A percentile compares a stretch with the other conserved stretches of the same genome.
phyloP scores from a whole-genome alignment of 2,113 vertebrate species.

The Eulemur macaco region DNA sequence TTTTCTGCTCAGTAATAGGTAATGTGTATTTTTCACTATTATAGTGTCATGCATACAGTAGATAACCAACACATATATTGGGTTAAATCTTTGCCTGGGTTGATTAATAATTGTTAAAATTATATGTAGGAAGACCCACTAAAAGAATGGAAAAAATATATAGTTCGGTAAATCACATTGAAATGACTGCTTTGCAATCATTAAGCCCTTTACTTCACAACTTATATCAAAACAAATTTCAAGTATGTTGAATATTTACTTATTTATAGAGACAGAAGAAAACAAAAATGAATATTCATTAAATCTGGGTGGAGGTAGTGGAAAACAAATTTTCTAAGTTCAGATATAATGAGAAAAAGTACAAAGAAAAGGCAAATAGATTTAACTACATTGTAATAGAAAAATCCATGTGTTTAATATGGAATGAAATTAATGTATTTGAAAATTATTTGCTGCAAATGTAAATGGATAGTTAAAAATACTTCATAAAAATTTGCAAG shows the following conservation, averaged over 20 bases:
- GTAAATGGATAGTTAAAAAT: neutral
- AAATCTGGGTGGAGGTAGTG: neutral
- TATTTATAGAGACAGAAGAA: neutral
- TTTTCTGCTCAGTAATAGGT: neutral
- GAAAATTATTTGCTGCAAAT: neutral
- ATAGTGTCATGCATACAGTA: neutral
- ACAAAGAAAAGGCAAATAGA: neutral
- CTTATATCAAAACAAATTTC: neutral
- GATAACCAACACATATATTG: neutral
- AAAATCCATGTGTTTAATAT: neutral
- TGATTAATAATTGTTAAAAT: conserved; percentile 11
- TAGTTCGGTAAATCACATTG: neutral
- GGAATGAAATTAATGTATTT: neutral
- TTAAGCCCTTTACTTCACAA: neutral
- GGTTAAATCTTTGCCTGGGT: neutral
- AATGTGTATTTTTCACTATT: neutral
- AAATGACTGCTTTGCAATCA: neutral
- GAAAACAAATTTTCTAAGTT: neutral
- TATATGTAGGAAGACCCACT: neutral
- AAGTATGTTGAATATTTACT: neutral
- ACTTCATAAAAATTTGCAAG: neutral
- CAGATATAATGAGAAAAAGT: neutral
- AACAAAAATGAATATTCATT: neutral
- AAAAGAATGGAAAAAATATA: neutral
- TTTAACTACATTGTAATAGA: neutral